Evolutionary conservation across 2,888 invertebrate species (phyloP).

Genomic region (Andrena haemorrhoa): DNA sequence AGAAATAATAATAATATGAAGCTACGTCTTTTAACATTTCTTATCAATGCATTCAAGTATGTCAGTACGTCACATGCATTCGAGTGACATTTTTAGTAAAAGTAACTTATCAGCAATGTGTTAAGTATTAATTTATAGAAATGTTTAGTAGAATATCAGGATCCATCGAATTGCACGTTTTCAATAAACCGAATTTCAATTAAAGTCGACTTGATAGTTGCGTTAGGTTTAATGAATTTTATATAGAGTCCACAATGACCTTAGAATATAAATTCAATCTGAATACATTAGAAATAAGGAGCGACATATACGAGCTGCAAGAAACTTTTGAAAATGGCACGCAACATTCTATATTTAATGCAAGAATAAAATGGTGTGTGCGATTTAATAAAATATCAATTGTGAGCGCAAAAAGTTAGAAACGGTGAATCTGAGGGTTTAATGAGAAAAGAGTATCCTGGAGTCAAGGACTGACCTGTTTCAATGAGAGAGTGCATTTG

Average conservation of each 20-base stretch:
- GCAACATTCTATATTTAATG: neutral
- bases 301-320: neutral
- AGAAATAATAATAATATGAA: too few relatives aligned
- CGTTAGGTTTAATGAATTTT: too few relatives aligned
- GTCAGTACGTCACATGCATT: too few relatives aligned
- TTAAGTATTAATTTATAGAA: too few relatives aligned
- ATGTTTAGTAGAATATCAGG: neutral
- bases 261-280: neutral
- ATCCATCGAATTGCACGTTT: neutral
- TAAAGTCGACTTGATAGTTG: too few relatives aligned
- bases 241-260: too few relatives aligned
- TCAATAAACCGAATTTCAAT: neutral
- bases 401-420: constrained; percentile 77
- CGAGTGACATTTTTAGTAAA: too few relatives aligned
- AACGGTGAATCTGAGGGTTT: constrained; percentile 58
- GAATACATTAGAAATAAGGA: neutral
- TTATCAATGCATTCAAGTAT: too few relatives aligned
- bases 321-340: neutral
- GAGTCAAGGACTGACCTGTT: constrained; percentile 77
- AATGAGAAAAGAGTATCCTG: constrained; percentile 54
- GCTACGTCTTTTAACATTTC: too few relatives aligned
- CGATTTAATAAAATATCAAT: constrained; percentile 82
- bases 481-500: constrained; percentile 74
- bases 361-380: constrained; percentile 15
- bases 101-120: too few relatives aligned